These are phyloP conservation scores for Eristalis tenax DNA, from an alignment of 2,888 invertebrate genomes.

Conservation along the genomic window DNA sequence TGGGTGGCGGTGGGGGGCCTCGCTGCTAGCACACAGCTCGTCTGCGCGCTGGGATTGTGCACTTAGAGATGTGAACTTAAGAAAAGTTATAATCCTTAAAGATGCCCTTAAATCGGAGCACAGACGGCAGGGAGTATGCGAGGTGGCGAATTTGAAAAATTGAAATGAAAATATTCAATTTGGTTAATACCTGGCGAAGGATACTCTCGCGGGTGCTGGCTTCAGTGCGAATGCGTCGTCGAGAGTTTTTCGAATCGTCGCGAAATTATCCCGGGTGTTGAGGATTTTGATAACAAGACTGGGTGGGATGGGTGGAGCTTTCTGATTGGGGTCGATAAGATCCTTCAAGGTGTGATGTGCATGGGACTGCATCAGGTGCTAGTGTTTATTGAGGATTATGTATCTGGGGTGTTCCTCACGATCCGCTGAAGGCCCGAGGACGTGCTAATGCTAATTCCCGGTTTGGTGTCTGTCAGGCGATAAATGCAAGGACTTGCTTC, in stretches of 20 bases:
- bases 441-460: too few relatives aligned
- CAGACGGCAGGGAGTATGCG: background rate
- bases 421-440: too few relatives aligned
- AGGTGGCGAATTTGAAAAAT: conserved; percentile 48
- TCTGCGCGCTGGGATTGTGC: conserved; percentile 43
- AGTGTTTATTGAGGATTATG: too few relatives aligned
- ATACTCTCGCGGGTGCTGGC: conserved; percentile 9
- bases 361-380: too few relatives aligned
- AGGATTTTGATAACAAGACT: background rate
- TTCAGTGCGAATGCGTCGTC: background rate
- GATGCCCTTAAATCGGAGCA: conserved; percentile 38
- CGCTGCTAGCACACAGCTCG: background rate
- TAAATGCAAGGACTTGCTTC: too few relatives aligned
- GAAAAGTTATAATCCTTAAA: conserved; percentile 70
- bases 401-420: too few relatives aligned
- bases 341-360: too few relatives aligned
- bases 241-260: background rate
- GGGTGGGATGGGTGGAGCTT: too few relatives aligned
- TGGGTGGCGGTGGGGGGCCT: background rate
- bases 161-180: conserved; percentile 70
- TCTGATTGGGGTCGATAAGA: background rate
- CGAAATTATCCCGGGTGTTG: background rate
- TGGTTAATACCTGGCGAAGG: conserved; percentile 43
- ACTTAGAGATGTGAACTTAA: conserved; percentile 64
- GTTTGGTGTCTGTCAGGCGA: too few relatives aligned